Percentiles rank a stretch among this genome's conserved stretches.
phyloP scores from a whole-genome alignment of 2,888 invertebrate species.

The Ormyrus nitidulus region DNA sequence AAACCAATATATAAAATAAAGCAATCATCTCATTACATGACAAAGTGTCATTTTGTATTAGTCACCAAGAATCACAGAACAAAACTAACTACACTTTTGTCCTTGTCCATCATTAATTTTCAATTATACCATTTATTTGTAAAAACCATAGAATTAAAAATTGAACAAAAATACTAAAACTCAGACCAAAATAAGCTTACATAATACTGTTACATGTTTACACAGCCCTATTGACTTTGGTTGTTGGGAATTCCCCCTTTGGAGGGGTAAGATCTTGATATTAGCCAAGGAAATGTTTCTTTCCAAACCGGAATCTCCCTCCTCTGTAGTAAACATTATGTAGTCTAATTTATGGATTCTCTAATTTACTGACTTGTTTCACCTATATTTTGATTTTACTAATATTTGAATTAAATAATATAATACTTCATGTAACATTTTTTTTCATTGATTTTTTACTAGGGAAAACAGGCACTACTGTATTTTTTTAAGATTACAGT shows the following conservation, averaged over 20 bases:
- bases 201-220: conserved; percentile 19
- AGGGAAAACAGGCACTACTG: too few species aligned
- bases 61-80: too few species aligned
- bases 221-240: conserved; percentile 21
- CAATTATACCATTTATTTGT: neutral
- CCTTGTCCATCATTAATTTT: neutral
- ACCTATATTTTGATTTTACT: conserved; percentile 9
- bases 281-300: conserved; percentile 8
- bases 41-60: too few species aligned
- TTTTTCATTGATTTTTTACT: conserved; percentile 8
- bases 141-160: neutral
- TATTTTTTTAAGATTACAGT: too few species aligned
- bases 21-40: too few species aligned
- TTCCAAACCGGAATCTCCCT: conserved; percentile 16
- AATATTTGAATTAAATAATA: neutral
- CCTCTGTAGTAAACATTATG: conserved; percentile 24
- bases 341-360: conserved; percentile 30
- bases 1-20: neutral
- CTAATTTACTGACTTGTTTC: neutral
- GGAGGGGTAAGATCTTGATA: conserved; percentile 21
- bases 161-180: neutral
- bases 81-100: too few species aligned
- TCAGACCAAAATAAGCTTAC: neutral
- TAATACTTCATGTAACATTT: neutral
- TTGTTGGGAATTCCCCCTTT: conserved; percentile 20